Evolutionary conservation across 2,888 invertebrate genomes (phyloP).

Genomic region (Parelbella ahira): DNA sequence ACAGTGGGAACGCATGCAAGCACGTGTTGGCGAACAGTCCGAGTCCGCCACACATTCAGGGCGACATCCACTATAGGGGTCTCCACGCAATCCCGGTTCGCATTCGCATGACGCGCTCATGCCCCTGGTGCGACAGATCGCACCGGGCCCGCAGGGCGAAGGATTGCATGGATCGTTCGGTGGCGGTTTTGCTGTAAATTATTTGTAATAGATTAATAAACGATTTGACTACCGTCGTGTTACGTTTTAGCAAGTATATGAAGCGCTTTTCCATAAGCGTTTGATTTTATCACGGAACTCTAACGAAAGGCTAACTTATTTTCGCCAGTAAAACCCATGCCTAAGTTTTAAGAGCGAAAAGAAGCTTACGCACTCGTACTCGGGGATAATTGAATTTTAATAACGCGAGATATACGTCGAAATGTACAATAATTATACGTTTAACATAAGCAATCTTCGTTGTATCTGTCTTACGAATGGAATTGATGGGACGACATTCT

Average conservation of each 20-base stretch:
- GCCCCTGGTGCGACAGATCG: constrained; percentile 87
- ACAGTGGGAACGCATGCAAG: constrained; percentile 91
- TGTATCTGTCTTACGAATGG: constrained; percentile 70
- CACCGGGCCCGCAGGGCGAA: constrained; percentile 91
- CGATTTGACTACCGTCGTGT: not conserved
- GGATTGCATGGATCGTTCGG: constrained; percentile 89
- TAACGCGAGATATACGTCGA: constrained; percentile 1
- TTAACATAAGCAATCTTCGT: constrained; percentile 54
- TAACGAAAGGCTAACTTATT: constrained; percentile 47
- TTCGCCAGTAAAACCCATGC: constrained; percentile 78
- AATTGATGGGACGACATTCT: constrained; percentile 81
- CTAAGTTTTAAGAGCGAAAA: constrained; percentile 77
- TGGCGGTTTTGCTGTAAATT: constrained; percentile 59
- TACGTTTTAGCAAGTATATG: constrained; percentile 42
- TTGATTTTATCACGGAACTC: constrained; percentile 30
- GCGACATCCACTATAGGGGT: constrained; percentile 87
- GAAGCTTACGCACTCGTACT: constrained; percentile 40
- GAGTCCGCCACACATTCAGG: constrained; percentile 94
- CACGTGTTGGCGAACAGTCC: constrained; percentile 91
- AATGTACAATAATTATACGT: not conserved
- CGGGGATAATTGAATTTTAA: constrained; percentile 4
- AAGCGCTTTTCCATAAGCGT: constrained; percentile 48
- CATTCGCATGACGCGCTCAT: constrained; percentile 87
- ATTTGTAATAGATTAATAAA: constrained; percentile 8
- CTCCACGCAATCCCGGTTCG: constrained; percentile 85